phyloP scores from a whole-genome alignment of 2,113 vertebrate genomes.

The Gobius niger region DNA sequence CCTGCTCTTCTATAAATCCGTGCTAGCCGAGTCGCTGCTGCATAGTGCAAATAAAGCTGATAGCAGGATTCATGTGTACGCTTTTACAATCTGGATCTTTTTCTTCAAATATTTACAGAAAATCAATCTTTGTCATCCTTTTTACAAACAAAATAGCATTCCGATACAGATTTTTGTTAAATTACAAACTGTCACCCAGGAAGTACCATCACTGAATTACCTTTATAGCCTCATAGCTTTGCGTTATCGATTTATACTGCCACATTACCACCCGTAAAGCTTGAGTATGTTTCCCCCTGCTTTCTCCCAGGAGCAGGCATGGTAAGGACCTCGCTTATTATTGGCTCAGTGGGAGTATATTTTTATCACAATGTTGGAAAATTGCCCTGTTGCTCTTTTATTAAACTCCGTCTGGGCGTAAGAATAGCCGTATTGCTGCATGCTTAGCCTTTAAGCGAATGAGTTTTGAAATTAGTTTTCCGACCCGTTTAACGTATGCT shows the following conservation, averaged over 20 bases:
- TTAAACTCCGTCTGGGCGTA: neutral
- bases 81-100: neutral
- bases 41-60: neutral
- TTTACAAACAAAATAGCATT: no score
- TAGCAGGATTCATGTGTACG: neutral
- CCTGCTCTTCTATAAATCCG: conserved; percentile 13
- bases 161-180: no score
- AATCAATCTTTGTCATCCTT: no score
- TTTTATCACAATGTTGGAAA: neutral
- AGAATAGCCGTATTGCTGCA: neutral
- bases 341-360: neutral
- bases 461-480: neutral
- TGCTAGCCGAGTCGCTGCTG: no score
- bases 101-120: no score
- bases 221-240: no score
- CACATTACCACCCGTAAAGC: neutral
- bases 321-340: neutral
- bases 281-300: neutral
- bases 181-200: no score
- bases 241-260: no score
- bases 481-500: conserved; percentile 3
- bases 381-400: neutral
- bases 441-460: neutral
- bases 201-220: no score
- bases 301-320: neutral